These are phyloP conservation scores for Antitype chi DNA, from an alignment of 2,888 invertebrate genomes.

Conservation along the genomic window DNA sequence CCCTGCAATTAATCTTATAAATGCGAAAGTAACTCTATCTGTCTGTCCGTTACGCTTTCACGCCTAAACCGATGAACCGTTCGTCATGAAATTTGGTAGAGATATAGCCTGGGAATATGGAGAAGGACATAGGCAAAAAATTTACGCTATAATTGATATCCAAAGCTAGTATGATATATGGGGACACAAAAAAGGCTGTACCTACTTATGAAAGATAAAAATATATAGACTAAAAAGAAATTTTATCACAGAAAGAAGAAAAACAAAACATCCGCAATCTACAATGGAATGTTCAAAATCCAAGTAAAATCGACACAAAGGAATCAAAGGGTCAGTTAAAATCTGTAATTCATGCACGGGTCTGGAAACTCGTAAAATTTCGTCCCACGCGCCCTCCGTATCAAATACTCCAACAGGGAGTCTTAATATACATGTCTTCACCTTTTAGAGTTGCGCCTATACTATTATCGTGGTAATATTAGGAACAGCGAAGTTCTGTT, in stretches of 20 bases:
- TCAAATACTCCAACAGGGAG: conserved; percentile 35
- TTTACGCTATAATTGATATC: too few relatives aligned
- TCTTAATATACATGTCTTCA: conserved; percentile 33
- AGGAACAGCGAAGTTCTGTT: conserved; percentile 1
- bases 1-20: too few relatives aligned
- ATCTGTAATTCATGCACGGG: conserved; percentile 57
- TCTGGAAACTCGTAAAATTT: conserved; percentile 54
- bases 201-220: neutral
- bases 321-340: conserved; percentile 47
- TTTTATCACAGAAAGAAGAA: neutral
- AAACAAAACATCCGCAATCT: neutral
- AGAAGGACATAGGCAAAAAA: too few relatives aligned
- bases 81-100: too few relatives aligned
- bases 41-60: too few relatives aligned
- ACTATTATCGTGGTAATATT: conserved; percentile 34
- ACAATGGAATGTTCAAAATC: conserved; percentile 27
- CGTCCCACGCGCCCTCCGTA: conserved; percentile 40
- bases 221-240: neutral
- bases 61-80: too few relatives aligned
- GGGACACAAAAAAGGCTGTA: too few relatives aligned
- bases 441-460: conserved; percentile 32
- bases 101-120: too few relatives aligned
- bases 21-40: too few relatives aligned
- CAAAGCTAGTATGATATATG: too few relatives aligned
- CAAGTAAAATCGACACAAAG: conserved; percentile 24